Percentiles rank a stretch among this genome's conserved stretches.
Evolutionary conservation across 2,113 vertebrate genomes (phyloP).

Genomic region (Gallinago jamesoni): DNA sequence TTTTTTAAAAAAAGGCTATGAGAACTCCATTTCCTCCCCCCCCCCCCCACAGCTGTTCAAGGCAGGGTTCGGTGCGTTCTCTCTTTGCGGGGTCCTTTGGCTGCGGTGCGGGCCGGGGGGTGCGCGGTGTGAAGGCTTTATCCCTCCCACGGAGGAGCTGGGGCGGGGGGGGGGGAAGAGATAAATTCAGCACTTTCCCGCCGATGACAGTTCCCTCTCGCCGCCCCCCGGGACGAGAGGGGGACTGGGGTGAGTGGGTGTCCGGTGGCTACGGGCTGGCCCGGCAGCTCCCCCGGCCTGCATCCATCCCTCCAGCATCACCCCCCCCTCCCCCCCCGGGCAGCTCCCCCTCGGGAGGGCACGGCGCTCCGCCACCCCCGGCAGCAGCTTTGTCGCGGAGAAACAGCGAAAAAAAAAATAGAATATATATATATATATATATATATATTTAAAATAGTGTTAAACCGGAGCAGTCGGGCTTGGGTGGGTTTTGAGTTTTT

Average conservation of each 20-base stretch:
- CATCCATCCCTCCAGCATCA: not conserved
- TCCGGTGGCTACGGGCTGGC: not conserved
- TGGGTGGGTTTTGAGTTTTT: not conserved
- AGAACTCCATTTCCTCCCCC: not conserved
- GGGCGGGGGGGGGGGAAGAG: too few species aligned
- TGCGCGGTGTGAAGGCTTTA: too few species aligned
- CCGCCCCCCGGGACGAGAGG: not conserved
- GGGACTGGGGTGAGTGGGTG: not conserved
- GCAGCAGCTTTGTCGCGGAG: not conserved
- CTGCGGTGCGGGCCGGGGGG: not conserved
- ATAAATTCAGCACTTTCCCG: conserved; percentile 3
- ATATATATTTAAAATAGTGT: not conserved
- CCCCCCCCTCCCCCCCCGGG: not conserved
- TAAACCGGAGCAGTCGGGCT: not conserved
- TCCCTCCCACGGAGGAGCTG: not conserved
- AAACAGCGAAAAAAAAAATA: not conserved
- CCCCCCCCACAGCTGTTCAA: not conserved
- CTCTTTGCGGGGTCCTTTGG: not conserved
- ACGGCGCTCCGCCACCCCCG: not conserved
- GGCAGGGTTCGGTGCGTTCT: not conserved
- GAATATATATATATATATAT: too few species aligned
- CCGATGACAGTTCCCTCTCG: not conserved
- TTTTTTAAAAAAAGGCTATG: not conserved
- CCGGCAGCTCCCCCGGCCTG: not conserved
- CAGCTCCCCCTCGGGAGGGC: not conserved